phyloP scores from a whole-genome alignment of 2,797 vertebrate species.

The Sphenopsis melanotis region DNA sequence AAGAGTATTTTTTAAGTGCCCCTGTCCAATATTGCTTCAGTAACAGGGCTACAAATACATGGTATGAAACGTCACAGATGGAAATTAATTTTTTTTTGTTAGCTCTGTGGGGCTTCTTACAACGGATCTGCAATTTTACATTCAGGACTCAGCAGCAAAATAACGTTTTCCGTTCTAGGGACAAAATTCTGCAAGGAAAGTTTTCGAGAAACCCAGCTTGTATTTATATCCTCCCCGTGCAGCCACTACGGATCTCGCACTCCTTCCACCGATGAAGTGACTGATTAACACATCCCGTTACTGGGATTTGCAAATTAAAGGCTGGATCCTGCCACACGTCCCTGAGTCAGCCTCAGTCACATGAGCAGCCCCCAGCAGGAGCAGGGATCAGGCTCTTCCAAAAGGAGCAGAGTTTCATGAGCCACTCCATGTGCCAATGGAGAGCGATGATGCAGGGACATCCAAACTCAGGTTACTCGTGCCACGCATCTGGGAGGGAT shows the following conservation, averaged over 20 bases:
- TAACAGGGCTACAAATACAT: conserved; percentile 40
- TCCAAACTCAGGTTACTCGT: neutral
- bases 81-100: conserved; percentile 43
- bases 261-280: conserved; percentile 58
- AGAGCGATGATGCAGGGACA: neutral
- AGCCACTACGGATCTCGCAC: conserved; percentile 47
- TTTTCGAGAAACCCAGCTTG: conserved; percentile 55
- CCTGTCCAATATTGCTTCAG: conserved; percentile 25
- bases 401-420: conserved; percentile 24
- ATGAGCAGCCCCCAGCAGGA: conserved; percentile 12
- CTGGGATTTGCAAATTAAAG: conserved; percentile 68
- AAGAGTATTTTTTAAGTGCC: neutral
- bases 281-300: conserved; percentile 63
- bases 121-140: conserved; percentile 37
- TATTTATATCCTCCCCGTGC: conserved; percentile 56
- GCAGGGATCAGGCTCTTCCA: neutral
- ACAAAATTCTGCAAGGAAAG: conserved; percentile 54
- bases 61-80: conserved; percentile 34
- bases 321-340: conserved; percentile 31
- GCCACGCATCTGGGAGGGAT: neutral
- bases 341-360: conserved; percentile 29
- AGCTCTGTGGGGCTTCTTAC: conserved; percentile 9
- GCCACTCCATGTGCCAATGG: neutral
- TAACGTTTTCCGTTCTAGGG: conserved; percentile 52
- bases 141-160: neutral